Conservation (phyloP, 2,888 invertebrate genomes). For the Drosophila prostipennis region DNA sequence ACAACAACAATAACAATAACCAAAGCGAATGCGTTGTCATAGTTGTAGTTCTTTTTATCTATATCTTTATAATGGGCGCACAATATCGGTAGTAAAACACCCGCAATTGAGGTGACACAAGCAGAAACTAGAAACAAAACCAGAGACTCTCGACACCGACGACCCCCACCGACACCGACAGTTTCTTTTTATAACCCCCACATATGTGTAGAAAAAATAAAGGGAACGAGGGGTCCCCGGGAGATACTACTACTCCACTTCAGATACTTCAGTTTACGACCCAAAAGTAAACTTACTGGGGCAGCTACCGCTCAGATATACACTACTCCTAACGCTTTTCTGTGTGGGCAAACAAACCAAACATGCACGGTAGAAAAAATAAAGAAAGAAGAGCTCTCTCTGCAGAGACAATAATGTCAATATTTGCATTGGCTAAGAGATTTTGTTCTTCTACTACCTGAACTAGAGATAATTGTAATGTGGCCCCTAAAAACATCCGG, state of each 20-base stretch:
- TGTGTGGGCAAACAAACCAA: slow-evolving; percentile 18
- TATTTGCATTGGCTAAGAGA: slow-evolving; percentile 47
- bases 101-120: slow-evolving; percentile 78
- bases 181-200: slow-evolving; percentile 41
- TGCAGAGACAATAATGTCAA: slow-evolving; percentile 22
- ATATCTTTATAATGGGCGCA: slow-evolving; percentile 79
- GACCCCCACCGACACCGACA: slow-evolving; percentile 23
- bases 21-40: slow-evolving; percentile 26
- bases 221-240: slow-evolving; percentile 7
- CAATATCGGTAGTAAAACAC: slow-evolving; percentile 75
- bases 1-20: slow-evolving; percentile 31
- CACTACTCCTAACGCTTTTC: slow-evolving; percentile 22
- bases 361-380: slow-evolving; percentile 8
- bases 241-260: slow-evolving; percentile 24
- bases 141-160: slow-evolving; percentile 25
- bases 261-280: slow-evolving; percentile 59
- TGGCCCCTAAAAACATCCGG: slow-evolving; percentile 41
- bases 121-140: slow-evolving; percentile 36
- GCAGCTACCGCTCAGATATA: slow-evolving; percentile 54
- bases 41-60: slow-evolving; percentile 40
- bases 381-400: slow-evolving; percentile 12
- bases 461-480: slow-evolving; percentile 32
- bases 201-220: too few relatives aligned
- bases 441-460: slow-evolving; percentile 32
- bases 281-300: slow-evolving; percentile 67